Conservation (phyloP, 2,797 vertebrate genomes). For the Fringilla coelebs region DNA sequence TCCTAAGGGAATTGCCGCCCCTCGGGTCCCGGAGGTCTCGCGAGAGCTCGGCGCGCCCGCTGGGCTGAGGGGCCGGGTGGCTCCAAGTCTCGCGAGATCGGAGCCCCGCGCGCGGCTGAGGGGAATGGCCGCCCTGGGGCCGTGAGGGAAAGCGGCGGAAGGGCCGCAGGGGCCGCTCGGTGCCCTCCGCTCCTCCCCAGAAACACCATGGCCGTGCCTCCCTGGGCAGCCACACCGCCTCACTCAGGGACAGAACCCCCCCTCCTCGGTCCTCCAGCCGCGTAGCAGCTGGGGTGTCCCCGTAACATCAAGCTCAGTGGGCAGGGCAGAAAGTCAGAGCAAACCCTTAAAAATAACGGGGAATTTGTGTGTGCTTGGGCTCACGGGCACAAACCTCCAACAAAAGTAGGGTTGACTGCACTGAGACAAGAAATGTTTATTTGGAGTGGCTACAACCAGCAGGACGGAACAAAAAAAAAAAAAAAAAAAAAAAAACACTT, state of each 20-base stretch:
- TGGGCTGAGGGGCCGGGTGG: rapidly evolving
- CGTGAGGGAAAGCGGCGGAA: not conserved
- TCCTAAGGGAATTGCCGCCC: rapidly evolving
- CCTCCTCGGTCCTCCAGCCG: not conserved
- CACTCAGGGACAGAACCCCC: not conserved
- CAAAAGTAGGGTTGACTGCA: not conserved
- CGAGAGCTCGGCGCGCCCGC: not conserved
- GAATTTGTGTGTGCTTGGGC: not conserved
- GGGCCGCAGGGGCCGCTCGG: rapidly evolving
- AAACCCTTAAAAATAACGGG: not conserved
- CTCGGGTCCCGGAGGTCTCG: rapidly evolving
- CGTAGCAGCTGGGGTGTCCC: too few relatives aligned
- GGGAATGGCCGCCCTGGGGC: rapidly evolving
- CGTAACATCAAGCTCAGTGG: too few relatives aligned
- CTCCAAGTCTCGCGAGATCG: not conserved
- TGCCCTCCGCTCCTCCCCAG: rapidly evolving
- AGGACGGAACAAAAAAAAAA: not conserved
- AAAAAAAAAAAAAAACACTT: rapidly evolving
- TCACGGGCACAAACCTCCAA: not conserved
- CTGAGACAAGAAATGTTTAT: not conserved
- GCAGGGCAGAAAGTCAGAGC: not conserved
- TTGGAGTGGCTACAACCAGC: not conserved
- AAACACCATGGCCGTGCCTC: rapidly evolving
- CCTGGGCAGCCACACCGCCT: too few relatives aligned
- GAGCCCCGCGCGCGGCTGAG: not conserved